Base-by-base conservation (phyloP, 2,888 invertebrate species). In the Tanytarsus gracilentus region DNA sequence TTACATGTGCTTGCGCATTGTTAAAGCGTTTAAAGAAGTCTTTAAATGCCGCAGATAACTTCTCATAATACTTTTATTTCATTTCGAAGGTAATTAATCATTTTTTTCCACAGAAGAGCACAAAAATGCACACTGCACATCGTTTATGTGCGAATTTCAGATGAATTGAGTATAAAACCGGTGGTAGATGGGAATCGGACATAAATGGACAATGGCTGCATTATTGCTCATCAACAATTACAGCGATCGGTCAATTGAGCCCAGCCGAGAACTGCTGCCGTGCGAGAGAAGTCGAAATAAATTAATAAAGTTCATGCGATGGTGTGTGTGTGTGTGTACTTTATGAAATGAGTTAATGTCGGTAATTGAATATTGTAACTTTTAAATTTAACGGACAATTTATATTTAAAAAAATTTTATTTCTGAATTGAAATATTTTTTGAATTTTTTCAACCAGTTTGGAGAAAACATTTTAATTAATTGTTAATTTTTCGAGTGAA, bases 11-110 rank as follows among this genome's bases (percentile, higher is more conserved):
- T 44, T 8, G n/a, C n/a, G n/a, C n/a, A 44, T 44, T 40, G 18
- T 44, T 16, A 23, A 8, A 44, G 18, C 23, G 18, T 44, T 44
- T 44, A 44, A 23, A 18, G 9, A 18, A 4, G 3, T 14, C 16
- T 11, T 36, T 16, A 18, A 18, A 40, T 40, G 21, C 23, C 18
- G 44, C 8, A n/a, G n/a, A n/a, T n/a, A n/a, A n/a, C n/a, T n/a
- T n/a, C n/a, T n/a, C n/a, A n/a, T n/a, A 8, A 21, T 44, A 18
- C 11, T 23, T 18, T 44, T 11, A 23, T 44, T 23, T 44, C 21
- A 9, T 36, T 36, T 36, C 9, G n/a, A 26, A n/a, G 23, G 49
- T 49, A 49, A 49, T 49, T 49, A 49, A 49, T 26, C 49, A 49
- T 49, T 25, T 49, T 25, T 16, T n/a, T n/a, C n/a, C n/a, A n/a